Percentiles rank a stretch among this genome's conserved stretches.
Conservation (phyloP, 2,797 vertebrate genomes). For the Cichlasoma orientale region DNA sequence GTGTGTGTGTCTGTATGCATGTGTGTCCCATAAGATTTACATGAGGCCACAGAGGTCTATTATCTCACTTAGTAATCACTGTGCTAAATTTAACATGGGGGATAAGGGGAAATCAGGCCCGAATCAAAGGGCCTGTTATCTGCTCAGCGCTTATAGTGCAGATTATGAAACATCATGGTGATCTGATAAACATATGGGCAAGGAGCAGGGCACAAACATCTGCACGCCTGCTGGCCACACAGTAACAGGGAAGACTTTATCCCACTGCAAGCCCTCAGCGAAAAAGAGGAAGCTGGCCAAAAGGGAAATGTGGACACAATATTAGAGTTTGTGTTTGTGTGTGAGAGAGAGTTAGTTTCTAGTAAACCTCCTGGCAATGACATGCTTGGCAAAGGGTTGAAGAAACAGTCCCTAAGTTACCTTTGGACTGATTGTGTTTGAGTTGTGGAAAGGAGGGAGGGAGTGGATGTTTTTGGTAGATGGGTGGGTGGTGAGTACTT, state of each 20-base stretch:
- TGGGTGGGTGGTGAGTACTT: constrained; percentile 54
- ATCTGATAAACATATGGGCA: constrained; percentile 77
- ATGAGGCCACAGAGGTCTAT: constrained; percentile 49
- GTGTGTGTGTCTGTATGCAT: constrained; percentile 35
- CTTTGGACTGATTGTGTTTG: constrained; percentile 68
- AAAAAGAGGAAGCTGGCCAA: constrained; percentile 59
- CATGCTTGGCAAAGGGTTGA: constrained; percentile 51
- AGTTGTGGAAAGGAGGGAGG: constrained; percentile 44
- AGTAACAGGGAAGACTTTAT: constrained; percentile 67
- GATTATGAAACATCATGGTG: constrained; percentile 66
- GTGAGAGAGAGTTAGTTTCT: constrained; percentile 34
- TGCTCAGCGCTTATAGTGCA: constrained; percentile 59
- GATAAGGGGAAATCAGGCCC: constrained; percentile 65
- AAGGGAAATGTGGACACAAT: constrained; percentile 47
- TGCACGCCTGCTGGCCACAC: constrained; percentile 70
- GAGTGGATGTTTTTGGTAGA: constrained; percentile 1
- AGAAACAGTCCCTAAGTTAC: constrained; percentile 63
- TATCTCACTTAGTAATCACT: constrained; percentile 70
- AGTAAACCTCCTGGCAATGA: constrained; percentile 62
- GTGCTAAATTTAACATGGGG: constrained; percentile 76
- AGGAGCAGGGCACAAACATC: constrained; percentile 63
- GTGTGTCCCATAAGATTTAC: constrained; percentile 67
- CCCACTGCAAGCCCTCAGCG: constrained; percentile 54
- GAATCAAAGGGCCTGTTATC: constrained; percentile 76
- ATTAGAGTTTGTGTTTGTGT: constrained; percentile 17